Evolutionary conservation across 2,888 invertebrate genomes (phyloP), one percentile per base, ranked within the genome.

Genomic region (Macrophya annulata): DNA sequence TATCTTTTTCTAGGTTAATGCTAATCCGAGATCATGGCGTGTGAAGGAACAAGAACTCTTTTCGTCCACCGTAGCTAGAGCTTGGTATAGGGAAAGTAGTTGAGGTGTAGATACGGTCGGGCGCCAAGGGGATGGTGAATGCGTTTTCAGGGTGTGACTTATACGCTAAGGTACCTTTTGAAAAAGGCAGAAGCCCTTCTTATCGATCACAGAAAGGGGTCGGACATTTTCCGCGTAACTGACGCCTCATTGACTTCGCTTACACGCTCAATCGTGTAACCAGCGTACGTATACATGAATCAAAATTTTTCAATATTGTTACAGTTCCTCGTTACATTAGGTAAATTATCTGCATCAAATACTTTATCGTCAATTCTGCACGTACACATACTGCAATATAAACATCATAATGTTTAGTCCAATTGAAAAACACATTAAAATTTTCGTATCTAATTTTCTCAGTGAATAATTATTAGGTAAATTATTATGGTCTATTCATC

Each of bases 21-120:
- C 81, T 81, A 81, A 81, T 81, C 59, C 81, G 81, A 81, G 59
- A 81, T 62, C 59, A 81, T 81, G 81, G 81, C 81, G 81, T 81
- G 81, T 81, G 81, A 81, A 62, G 81, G 51, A 81, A 81, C 59
- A 62, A 59, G 59, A 59, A 59, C 59, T 81, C 62, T 62, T 55
- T 79, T 79, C 79, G 59, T 79, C 59, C 79, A 9, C 62, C 17
- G 79, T 59, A 43, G 31, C 31, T 31, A 31, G 59, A 79, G 59
- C 6, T 79, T 79, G n/a, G 37, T 43, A 31, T 59, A 81, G 43
- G 81, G 43, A 81, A 81, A 81, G 62, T 62, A 81, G 81, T 40
- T 55, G 17, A 48, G 81, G 59, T 59, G 59, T 40, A 62, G 37
- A 81, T 81, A 59, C 81, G 43, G 43, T 55, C 59, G 81, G 81